These are phyloP conservation scores for Dryas iulia DNA, from an alignment of 1,140 invertebrate species.

Conservation along the genomic window DNA sequence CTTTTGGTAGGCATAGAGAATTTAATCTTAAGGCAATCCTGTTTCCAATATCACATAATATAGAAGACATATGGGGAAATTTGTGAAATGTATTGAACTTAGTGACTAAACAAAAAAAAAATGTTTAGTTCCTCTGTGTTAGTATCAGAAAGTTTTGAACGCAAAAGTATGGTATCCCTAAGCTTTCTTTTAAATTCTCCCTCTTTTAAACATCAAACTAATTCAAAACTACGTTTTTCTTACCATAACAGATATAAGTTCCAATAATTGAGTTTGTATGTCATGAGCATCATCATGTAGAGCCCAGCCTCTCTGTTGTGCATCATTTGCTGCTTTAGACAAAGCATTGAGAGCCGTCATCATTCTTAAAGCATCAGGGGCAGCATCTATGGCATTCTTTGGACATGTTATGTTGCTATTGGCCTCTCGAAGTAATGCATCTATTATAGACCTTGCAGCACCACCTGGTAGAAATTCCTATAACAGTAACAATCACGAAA, in stretches of 20 bases:
- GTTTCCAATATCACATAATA: too few relatives aligned
- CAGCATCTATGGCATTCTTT: conserved; percentile 83
- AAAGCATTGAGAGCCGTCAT: conserved; percentile 90
- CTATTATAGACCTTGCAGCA: conserved; percentile 72
- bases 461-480: conserved; percentile 73
- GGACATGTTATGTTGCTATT: conserved; percentile 78
- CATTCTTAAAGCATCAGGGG: conserved; percentile 89
- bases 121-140: too few relatives aligned
- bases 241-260: conserved; percentile 93
- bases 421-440: conserved; percentile 68
- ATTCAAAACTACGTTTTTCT: conserved; percentile 39
- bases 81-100: too few relatives aligned
- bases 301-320: conserved; percentile 96
- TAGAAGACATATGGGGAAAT: too few relatives aligned
- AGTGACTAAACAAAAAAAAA: too few relatives aligned
- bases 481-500: conserved; percentile 12
- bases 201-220: too few relatives aligned
- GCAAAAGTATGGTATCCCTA: too few relatives aligned
- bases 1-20: too few relatives aligned
- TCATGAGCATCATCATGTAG: conserved; percentile 94
- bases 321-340: conserved; percentile 93
- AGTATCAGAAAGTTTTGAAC: too few relatives aligned
- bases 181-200: too few relatives aligned
- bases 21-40: too few relatives aligned
- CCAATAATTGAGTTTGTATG: conserved; percentile 90